Evolutionary conservation across 2,888 invertebrate species (phyloP).

Genomic region (Ormyrus thymus): DNA sequence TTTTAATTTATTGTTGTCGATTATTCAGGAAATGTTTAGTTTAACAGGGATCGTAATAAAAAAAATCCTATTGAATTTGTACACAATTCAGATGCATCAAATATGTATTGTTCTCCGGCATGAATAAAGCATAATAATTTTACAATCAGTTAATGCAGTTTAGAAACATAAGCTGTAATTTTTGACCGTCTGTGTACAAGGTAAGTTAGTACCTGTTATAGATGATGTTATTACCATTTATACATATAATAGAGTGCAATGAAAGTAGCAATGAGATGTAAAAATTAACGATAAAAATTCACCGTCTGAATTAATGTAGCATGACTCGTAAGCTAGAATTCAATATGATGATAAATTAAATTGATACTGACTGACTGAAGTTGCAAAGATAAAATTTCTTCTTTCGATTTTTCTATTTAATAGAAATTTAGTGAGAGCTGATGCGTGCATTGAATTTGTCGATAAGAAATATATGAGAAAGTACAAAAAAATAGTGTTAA

Average conservation of each 20-base stretch:
- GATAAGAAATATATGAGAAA: neutral
- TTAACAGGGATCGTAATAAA: slow-evolving; percentile 6
- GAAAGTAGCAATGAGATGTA: slow-evolving; percentile 14
- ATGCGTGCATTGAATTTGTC: neutral
- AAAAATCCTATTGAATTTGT: neutral
- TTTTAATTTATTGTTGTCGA: too few species aligned
- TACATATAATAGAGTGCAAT: slow-evolving; percentile 7
- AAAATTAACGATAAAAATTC: slow-evolving; percentile 19
- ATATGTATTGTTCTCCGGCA: neutral
- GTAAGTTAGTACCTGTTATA: neutral
- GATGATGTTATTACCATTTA: neutral
- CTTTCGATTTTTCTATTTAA: slow-evolving; percentile 24
- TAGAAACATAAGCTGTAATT: neutral
- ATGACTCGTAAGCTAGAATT: slow-evolving; percentile 37
- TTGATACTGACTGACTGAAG: slow-evolving; percentile 18
- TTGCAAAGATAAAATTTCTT: slow-evolving; percentile 13
- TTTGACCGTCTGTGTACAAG: too few species aligned
- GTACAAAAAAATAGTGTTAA: too few species aligned
- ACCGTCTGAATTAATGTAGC: slow-evolving; percentile 25
- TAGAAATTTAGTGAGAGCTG: slow-evolving; percentile 6
- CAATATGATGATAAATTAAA: slow-evolving; percentile 38
- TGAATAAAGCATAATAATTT: slow-evolving; percentile 7
- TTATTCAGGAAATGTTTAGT: too few species aligned
- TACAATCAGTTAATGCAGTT: neutral
- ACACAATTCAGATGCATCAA: neutral